A percentile compares a stretch with the other conserved stretches of the same genome.
These are phyloP conservation scores for Actinia equina DNA, from an alignment of 64 coral and sea anemone species.

Conservation along the genomic window DNA sequence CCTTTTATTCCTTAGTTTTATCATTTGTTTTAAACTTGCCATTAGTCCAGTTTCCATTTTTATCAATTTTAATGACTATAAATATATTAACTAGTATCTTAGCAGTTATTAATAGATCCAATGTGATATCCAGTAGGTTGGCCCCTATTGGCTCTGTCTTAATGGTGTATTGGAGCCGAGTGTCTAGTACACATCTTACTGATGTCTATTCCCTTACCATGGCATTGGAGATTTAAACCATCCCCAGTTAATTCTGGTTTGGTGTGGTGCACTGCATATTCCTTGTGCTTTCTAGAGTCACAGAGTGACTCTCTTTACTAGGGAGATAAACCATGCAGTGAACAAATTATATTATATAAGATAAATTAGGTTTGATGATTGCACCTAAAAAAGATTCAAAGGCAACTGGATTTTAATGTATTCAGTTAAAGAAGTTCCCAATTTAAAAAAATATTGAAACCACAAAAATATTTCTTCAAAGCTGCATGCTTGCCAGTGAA, in stretches of 20 bases:
- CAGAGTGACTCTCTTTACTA: slow-evolving; percentile 71
- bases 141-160: slow-evolving; percentile 86
- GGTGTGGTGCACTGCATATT: slow-evolving; percentile 89
- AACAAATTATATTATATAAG: slow-evolving; percentile 14
- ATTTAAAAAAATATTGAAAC: too few species aligned
- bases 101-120: neutral
- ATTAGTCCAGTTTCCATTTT: too few species aligned
- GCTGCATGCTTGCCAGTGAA: too few species aligned
- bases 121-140: slow-evolving; percentile 68
- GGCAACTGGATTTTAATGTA: too few species aligned
- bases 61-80: too few species aligned
- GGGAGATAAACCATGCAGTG: slow-evolving; percentile 96
- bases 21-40: too few species aligned
- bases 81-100: too few species aligned
- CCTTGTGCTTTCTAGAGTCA: slow-evolving; percentile 92
- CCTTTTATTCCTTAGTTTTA: too few species aligned
- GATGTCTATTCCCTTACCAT: slow-evolving; percentile 90
- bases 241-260: slow-evolving; percentile 47
- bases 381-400: too few species aligned
- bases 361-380: too few species aligned
- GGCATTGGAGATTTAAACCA: slow-evolving; percentile 87
- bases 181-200: slow-evolving; percentile 55
- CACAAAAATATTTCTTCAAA: too few species aligned
- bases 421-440: too few species aligned
- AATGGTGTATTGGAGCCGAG: slow-evolving; percentile 75